Conservation (phyloP, 2,797 vertebrate species). For the Distichodus sexfasciatus region DNA sequence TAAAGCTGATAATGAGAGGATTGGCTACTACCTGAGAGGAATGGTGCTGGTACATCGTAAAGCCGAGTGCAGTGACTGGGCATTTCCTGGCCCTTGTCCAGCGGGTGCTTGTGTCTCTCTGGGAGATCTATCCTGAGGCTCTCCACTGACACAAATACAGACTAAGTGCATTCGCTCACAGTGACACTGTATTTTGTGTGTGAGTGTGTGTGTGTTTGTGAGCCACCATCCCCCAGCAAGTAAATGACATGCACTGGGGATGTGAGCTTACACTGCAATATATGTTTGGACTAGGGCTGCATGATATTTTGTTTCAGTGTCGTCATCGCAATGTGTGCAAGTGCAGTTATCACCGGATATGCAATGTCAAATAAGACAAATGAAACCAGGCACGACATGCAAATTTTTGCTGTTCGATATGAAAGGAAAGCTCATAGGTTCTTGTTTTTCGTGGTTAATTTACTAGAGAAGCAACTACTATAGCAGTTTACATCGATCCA, state of each 20-base stretch:
- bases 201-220: slow-evolving; percentile 1
- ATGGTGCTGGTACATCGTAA: not conserved
- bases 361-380: no score
- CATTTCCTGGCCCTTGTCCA: slow-evolving; percentile 29
- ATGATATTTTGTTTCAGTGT: no score
- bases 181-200: slow-evolving; percentile 20
- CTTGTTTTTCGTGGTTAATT: no score
- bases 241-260: not conserved
- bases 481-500: no score
- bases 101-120: slow-evolving; percentile 30
- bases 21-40: slow-evolving; percentile 10
- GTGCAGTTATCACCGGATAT: no score
- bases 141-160: slow-evolving; percentile 50
- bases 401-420: no score
- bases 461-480: no score
- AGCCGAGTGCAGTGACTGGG: not conserved
- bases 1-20: slow-evolving; percentile 13
- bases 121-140: slow-evolving; percentile 40
- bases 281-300: no score
- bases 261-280: slow-evolving; percentile 9
- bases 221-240: slow-evolving; percentile 32
- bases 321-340: no score
- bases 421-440: no score
- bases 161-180: slow-evolving; percentile 39
- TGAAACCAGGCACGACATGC: no score